phyloP scores from a whole-genome alignment of 2,888 invertebrate species.

The Synergus laeviventris region DNA sequence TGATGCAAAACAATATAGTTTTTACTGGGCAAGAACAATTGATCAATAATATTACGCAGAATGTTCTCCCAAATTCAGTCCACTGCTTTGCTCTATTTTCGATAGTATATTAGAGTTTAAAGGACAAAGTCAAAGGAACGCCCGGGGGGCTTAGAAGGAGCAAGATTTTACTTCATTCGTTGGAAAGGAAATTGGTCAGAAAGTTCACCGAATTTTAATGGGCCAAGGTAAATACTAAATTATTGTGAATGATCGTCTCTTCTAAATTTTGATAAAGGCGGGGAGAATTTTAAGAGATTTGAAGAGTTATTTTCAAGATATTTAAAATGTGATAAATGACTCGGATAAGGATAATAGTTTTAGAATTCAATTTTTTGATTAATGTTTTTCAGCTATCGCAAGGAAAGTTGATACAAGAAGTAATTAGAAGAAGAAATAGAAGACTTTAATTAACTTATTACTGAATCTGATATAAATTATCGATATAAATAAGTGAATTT shows the following conservation, averaged over 20 bases:
- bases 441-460: neutral
- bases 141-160: neutral
- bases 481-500: neutral
- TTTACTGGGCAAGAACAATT: conserved; percentile 1
- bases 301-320: no score
- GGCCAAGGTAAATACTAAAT: neutral
- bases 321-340: no score
- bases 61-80: conserved; percentile 1
- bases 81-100: neutral
- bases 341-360: neutral
- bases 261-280: neutral
- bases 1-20: neutral
- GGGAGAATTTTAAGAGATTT: no score
- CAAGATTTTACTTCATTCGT: neutral
- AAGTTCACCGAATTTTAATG: conserved; percentile 7
- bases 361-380: neutral
- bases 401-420: neutral
- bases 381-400: neutral
- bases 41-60: neutral
- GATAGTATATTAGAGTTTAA: neutral
- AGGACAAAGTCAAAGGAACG: neutral
- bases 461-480: neutral
- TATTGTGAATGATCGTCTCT: neutral
- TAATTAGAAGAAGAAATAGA: neutral
- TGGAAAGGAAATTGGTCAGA: conserved; percentile 1